Percentiles rank a stretch among this genome's conserved stretches.
These are phyloP conservation scores for Pseudorasbora parva DNA, from an alignment of 2,113 vertebrate genomes.

Conservation along the genomic window DNA sequence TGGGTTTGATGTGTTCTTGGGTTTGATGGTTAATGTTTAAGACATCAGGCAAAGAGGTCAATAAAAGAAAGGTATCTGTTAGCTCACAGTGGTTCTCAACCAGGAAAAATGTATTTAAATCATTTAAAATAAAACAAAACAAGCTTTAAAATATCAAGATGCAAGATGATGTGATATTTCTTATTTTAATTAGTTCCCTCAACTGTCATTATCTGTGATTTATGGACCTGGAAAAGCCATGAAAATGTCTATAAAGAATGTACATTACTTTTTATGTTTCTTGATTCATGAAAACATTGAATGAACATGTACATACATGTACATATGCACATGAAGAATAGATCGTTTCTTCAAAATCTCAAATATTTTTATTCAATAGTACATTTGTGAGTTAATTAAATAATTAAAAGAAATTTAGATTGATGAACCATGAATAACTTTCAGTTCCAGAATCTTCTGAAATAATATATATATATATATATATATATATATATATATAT, in stretches of 20 bases:
- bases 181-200: not conserved
- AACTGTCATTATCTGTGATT: not conserved
- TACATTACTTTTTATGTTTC: too few relatives aligned
- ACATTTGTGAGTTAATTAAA: too few relatives aligned
- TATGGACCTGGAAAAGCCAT: not conserved
- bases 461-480: too few relatives aligned
- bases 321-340: too few relatives aligned
- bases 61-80: not conserved
- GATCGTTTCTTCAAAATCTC: too few relatives aligned
- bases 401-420: too few relatives aligned
- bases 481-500: too few relatives aligned
- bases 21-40: not conserved
- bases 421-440: too few relatives aligned
- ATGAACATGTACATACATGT: too few relatives aligned
- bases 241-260: not conserved
- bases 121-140: not conserved
- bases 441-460: too few relatives aligned
- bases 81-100: not conserved
- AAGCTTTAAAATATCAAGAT: not conserved
- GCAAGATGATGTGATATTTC: not conserved
- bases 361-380: too few relatives aligned
- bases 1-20: not conserved
- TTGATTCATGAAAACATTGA: too few relatives aligned
- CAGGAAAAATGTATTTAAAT: not conserved
- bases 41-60: not conserved